Percentiles rank a stretch among this genome's conserved stretches.
These are phyloP conservation scores for Oxyscelio sp. DNA, from an alignment of 2,888 invertebrate genomes.

Conservation along the genomic window DNA sequence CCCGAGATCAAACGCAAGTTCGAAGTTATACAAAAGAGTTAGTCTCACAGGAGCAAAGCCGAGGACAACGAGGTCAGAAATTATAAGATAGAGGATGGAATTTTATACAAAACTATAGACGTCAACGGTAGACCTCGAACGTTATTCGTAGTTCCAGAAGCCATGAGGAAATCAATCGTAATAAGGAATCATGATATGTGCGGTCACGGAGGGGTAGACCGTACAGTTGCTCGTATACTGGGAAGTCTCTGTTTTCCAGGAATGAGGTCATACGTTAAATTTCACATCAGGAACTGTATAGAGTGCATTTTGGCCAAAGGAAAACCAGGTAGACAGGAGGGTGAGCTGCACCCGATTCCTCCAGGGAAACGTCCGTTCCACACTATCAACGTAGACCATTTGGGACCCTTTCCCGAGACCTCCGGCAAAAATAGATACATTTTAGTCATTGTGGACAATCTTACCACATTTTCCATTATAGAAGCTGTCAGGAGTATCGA, in stretches of 20 bases:
- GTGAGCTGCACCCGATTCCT: conserved; percentile 14
- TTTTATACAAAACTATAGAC: not conserved
- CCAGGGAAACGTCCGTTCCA: not conserved
- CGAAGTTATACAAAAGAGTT: not conserved
- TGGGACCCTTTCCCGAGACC: conserved; percentile 61
- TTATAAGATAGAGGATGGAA: not conserved
- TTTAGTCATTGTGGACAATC: conserved; percentile 9
- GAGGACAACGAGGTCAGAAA: not conserved
- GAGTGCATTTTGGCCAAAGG: not conserved
- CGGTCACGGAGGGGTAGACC: not conserved
- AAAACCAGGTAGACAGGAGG: conserved; percentile 15
- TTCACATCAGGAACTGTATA: not conserved
- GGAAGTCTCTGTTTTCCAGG: not conserved
- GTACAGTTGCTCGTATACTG: not conserved
- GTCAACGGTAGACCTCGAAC: not conserved
- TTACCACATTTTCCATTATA: conserved; percentile 13
- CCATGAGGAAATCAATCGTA: conserved; percentile 12
- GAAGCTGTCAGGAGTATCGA: conserved; percentile 57
- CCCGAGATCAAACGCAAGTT: conserved; percentile 4
- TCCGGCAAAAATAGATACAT: conserved; percentile 60
- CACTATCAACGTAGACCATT: not conserved
- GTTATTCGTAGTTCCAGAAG: not conserved
- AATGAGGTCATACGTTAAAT: not conserved
- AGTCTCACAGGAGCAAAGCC: not conserved
- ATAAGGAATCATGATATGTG: no score